Percentiles rank a stretch among this genome's conserved stretches.
These are phyloP conservation scores for Yponomeuta evonymella DNA, from an alignment of 2,888 invertebrate species.

Conservation along the genomic window DNA sequence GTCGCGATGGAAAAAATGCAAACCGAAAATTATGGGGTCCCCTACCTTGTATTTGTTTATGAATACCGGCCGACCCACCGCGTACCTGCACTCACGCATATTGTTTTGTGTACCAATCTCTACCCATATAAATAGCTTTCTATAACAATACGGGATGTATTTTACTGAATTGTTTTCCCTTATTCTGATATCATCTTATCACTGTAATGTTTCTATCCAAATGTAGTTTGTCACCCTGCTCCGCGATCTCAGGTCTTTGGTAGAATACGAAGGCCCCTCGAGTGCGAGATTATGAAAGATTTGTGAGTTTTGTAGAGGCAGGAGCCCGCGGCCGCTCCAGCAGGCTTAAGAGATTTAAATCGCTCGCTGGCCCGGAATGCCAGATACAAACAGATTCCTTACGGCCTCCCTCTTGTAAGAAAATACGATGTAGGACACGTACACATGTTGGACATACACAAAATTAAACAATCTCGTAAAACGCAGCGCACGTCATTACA, in stretches of 20 bases:
- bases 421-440: not conserved
- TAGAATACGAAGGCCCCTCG: conserved; percentile 67
- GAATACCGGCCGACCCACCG: conserved; percentile 48
- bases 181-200: conserved; percentile 1
- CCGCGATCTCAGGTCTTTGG: conserved; percentile 33
- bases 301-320: conserved; percentile 68
- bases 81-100: conserved; percentile 36
- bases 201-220: conserved; percentile 21
- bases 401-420: conserved; percentile 40
- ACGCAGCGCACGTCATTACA: too few species aligned
- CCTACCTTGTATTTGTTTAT: conserved; percentile 74
- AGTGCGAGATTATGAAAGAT: conserved; percentile 75
- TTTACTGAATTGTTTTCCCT: conserved; percentile 4
- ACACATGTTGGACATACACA: not conserved
- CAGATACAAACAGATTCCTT: conserved; percentile 73
- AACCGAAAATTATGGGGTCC: conserved; percentile 75
- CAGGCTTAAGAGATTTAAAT: conserved; percentile 74
- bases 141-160: conserved; percentile 2
- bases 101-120: conserved; percentile 7
- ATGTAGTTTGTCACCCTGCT: conserved; percentile 33
- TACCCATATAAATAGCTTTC: not conserved
- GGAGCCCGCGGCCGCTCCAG: conserved; percentile 54
- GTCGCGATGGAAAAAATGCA: conserved; percentile 75
- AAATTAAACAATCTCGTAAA: too few species aligned
- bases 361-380: conserved; percentile 69